Evolutionary conservation across 2,888 invertebrate genomes (phyloP).

Genomic region (Eristalis tenax): DNA sequence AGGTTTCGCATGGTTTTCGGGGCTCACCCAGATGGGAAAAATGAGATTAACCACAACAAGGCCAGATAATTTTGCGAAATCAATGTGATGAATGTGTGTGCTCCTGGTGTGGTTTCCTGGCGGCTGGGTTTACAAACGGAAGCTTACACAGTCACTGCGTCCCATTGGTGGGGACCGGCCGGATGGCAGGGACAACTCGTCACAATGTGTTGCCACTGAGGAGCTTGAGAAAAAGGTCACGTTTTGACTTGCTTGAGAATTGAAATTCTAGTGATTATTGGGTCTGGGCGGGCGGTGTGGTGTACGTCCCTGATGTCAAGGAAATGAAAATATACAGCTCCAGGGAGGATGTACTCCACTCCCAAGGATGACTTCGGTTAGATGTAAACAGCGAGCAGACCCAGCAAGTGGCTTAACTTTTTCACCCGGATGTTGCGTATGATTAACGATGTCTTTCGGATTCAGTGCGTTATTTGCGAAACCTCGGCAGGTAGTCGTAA

Average conservation of each 20-base stretch:
- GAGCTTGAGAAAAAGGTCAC: slow-evolving; percentile 19
- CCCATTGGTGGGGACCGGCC: neutral
- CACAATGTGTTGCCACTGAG: slow-evolving; percentile 31
- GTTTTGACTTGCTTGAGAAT: slow-evolving; percentile 16
- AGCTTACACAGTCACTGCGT: neutral
- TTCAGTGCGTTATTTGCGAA: neutral
- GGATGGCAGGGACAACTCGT: slow-evolving; percentile 10
- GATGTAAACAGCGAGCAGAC: neutral
- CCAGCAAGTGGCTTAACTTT: neutral
- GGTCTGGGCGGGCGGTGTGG: neutral
- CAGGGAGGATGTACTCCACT: neutral
- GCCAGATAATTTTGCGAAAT: slow-evolving; percentile 35
- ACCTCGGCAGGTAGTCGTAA: neutral
- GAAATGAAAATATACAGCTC: slow-evolving; percentile 11
- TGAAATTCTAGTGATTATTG: slow-evolving; percentile 10
- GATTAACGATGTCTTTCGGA: neutral
- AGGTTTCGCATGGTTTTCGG: neutral
- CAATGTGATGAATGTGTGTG: slow-evolving; percentile 41
- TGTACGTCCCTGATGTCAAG: neutral
- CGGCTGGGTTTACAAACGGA: neutral
- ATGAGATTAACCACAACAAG: slow-evolving; percentile 58
- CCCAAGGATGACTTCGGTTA: neutral
- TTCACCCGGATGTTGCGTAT: neutral
- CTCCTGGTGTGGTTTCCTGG: neutral
- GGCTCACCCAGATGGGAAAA: slow-evolving; percentile 50